phyloP scores from a whole-genome alignment of 2,888 invertebrate species.

The Ischnura elegans region DNA sequence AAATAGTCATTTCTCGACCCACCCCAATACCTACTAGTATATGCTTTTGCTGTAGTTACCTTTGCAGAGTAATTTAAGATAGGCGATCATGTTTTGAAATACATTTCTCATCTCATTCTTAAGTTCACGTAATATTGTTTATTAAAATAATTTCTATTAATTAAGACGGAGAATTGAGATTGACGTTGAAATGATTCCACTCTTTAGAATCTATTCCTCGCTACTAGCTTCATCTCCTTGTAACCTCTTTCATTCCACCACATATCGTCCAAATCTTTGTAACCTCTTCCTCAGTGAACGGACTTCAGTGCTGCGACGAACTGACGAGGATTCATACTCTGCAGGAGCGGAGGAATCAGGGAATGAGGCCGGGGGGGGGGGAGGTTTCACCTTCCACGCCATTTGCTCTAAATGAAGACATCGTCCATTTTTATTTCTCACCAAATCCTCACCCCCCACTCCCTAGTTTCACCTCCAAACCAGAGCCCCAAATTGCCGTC shows the following conservation, averaged over 20 bases:
- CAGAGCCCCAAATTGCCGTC: too few relatives aligned
- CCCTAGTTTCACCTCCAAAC: not conserved
- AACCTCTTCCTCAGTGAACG: not conserved
- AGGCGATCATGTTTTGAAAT: too few relatives aligned
- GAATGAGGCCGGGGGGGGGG: not conserved
- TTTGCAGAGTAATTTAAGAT: too few relatives aligned
- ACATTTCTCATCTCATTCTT: too few relatives aligned
- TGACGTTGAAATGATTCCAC: not conserved
- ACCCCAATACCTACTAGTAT: too few relatives aligned
- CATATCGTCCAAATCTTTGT: conserved; percentile 10
- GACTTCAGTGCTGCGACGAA: not conserved
- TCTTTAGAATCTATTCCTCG: too few relatives aligned
- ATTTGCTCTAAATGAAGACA: conserved; percentile 59
- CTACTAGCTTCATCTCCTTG: not conserved
- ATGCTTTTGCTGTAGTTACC: too few relatives aligned
- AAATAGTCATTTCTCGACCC: too few relatives aligned
- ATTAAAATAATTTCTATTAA: too few relatives aligned
- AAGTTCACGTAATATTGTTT: too few relatives aligned
- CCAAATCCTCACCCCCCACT: not conserved
- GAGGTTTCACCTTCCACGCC: conserved; percentile 46
- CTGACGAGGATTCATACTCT: too few relatives aligned
- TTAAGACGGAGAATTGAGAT: too few relatives aligned
- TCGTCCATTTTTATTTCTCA: conserved; percentile 59
- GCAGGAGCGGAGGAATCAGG: not conserved
- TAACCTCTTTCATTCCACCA: not conserved